Percentiles rank a stretch among this genome's conserved stretches.
Evolutionary conservation across 2,888 invertebrate species (phyloP).

Genomic region (Chymomyza caudatula): DNA sequence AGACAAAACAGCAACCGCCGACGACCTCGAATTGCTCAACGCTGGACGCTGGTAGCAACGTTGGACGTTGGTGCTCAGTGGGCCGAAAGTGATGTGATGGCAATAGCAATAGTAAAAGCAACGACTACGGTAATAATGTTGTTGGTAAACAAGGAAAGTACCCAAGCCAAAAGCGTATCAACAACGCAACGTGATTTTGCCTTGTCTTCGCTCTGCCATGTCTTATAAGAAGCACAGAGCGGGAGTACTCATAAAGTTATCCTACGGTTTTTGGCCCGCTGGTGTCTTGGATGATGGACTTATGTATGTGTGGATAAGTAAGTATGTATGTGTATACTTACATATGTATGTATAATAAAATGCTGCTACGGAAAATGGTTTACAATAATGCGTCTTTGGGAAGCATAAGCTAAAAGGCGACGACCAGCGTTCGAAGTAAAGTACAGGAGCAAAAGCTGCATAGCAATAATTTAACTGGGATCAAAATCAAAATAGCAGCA

Average conservation of each 20-base stretch:
- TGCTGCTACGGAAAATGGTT: slow-evolving; percentile 9
- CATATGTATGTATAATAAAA: slow-evolving; percentile 7
- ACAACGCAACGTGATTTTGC: not conserved
- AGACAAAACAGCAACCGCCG: slow-evolving; percentile 5
- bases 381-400: slow-evolving; percentile 20
- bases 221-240: not conserved
- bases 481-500: slow-evolving; percentile 7
- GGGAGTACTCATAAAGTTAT: slow-evolving; percentile 41
- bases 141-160: not conserved
- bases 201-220: not conserved
- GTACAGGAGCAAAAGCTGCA: slow-evolving; percentile 39
- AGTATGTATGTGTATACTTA: slow-evolving; percentile 8
- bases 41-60: slow-evolving; percentile 3
- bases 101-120: slow-evolving; percentile 8
- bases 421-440: too few species aligned
- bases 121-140: slow-evolving; percentile 45
- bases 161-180: too few species aligned
- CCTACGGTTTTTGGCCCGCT: slow-evolving; percentile 30
- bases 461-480: slow-evolving; percentile 42
- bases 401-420: slow-evolving; percentile 28
- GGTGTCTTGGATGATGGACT: slow-evolving; percentile 4
- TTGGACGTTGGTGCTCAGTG: slow-evolving; percentile 35
- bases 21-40: not conserved
- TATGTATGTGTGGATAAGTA: slow-evolving; percentile 12
- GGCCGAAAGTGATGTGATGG: slow-evolving; percentile 41